Evolutionary conservation across 2,797 vertebrate genomes (phyloP).

Genomic region (Channa striata): DNA sequence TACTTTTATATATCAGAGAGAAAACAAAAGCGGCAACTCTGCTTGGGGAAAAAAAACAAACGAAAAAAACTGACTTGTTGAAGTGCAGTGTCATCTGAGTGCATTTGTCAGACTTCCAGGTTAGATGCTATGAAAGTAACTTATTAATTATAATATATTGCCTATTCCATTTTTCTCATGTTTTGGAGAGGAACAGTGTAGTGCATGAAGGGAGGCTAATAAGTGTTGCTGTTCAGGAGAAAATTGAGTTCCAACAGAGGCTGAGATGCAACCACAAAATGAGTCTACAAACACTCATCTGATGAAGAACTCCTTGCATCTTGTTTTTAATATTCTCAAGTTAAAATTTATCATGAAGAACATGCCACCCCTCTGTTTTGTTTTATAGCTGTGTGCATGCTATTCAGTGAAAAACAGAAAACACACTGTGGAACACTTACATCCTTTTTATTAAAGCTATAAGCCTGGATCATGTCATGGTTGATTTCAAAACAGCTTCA

Average conservation of each 20-base stretch:
- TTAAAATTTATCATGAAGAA: constrained; percentile 45
- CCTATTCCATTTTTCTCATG: constrained; percentile 21
- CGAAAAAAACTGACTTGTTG: constrained; percentile 17
- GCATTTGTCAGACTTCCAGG: constrained; percentile 38
- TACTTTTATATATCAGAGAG: constrained; percentile 26
- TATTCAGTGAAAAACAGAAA: constrained; percentile 29
- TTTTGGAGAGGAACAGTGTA: constrained; percentile 20
- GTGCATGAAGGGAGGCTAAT: constrained; percentile 37
- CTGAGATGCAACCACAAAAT: constrained; percentile 52
- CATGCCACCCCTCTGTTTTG: constrained; percentile 44
- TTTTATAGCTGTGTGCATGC: constrained; percentile 42
- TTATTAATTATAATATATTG: constrained; percentile 41
- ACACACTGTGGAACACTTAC: constrained; percentile 15
- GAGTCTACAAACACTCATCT: constrained; percentile 53
- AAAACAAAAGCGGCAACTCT: background rate
- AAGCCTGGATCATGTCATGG: constrained; percentile 44
- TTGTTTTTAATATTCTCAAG: constrained; percentile 56
- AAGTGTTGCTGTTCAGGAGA: constrained; percentile 43
- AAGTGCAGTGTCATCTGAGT: constrained; percentile 17
- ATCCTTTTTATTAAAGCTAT: constrained; percentile 53
- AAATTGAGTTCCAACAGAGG: constrained; percentile 62
- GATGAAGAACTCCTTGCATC: constrained; percentile 52
- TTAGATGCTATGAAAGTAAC: constrained; percentile 26
- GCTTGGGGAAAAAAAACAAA: constrained; percentile 12
- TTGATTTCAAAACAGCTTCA: constrained; percentile 57